Evolutionary conservation across 1,140 invertebrate genomes (phyloP).

Genomic region (Akabosia matsudoensis): DNA sequence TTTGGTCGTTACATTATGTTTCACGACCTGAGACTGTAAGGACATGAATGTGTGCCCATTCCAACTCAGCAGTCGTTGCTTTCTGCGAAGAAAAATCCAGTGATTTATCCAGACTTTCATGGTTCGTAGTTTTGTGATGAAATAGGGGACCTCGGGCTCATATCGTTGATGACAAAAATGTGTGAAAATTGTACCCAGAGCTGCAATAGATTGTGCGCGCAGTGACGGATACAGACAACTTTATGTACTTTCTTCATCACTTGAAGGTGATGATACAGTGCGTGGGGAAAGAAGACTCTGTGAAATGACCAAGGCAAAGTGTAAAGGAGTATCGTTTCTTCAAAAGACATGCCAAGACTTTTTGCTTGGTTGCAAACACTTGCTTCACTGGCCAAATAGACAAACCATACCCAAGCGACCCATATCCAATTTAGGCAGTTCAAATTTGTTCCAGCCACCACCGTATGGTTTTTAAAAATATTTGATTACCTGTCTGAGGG

Average conservation of each 20-base stretch:
- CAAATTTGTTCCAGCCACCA: too few species aligned
- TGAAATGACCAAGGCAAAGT: too few species aligned
- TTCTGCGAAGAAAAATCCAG: constrained; percentile 19
- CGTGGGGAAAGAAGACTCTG: constrained; percentile 27
- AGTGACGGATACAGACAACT: not conserved
- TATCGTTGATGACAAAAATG: constrained; percentile 47
- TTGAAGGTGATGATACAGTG: too few species aligned
- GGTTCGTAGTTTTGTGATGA: constrained; percentile 44
- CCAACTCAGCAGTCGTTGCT: too few species aligned
- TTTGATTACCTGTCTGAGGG: not conserved
- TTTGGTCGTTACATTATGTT: too few species aligned
- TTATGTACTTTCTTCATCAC: too few species aligned
- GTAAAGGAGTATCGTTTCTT: too few species aligned
- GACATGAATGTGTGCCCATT: too few species aligned
- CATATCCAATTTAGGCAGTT: constrained; percentile 38
- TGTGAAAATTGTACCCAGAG: constrained; percentile 46
- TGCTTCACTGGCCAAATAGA: constrained; percentile 12
- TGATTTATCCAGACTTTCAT: constrained; percentile 47
- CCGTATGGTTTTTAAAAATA: too few species aligned
- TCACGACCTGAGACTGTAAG: too few species aligned
- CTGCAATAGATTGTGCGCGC: constrained; percentile 41
- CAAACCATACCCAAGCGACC: constrained; percentile 43
- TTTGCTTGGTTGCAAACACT: not conserved
- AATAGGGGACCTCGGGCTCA: constrained; percentile 36
- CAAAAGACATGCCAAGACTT: not conserved